phyloP scores from a whole-genome alignment of 2,113 vertebrate species.

The Scophthalmus maximus region DNA sequence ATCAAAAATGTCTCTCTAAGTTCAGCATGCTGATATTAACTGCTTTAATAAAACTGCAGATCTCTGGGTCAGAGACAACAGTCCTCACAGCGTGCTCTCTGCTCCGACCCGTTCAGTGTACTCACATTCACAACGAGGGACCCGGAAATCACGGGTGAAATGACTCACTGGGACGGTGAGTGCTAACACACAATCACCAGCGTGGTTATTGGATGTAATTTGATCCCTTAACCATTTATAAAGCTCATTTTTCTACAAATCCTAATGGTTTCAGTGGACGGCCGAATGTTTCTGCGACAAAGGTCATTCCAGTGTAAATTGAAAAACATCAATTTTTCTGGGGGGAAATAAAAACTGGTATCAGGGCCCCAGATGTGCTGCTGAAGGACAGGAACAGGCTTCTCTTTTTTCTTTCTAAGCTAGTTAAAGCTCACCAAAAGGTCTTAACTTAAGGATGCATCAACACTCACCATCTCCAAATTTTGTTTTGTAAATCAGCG shows the following conservation, averaged over 20 bases:
- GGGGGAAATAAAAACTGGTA: neutral
- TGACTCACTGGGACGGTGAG: neutral
- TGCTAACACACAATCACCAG: neutral
- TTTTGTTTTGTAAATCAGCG: too few species aligned
- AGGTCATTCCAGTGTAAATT: neutral
- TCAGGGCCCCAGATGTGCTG: neutral
- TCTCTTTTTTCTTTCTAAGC: neutral
- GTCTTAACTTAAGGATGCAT: neutral
- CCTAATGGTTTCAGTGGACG: conserved; percentile 2
- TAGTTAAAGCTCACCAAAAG: neutral
- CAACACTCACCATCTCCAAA: too few species aligned
- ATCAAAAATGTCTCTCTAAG: neutral
- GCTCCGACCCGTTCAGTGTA: conserved; percentile 9
- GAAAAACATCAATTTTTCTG: conserved; percentile 11
- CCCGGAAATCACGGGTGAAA: neutral
- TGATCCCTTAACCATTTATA: conserved; percentile 21
- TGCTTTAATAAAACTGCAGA: neutral
- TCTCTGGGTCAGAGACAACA: neutral
- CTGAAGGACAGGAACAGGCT: neutral
- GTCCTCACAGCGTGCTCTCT: conserved; percentile 9
- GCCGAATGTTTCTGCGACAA: conserved; percentile 4
- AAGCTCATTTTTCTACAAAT: conserved; percentile 27
- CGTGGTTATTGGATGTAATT: conserved; percentile 17
- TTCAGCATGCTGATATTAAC: neutral
- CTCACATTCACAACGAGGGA: conserved; percentile 20